phyloP scores from a whole-genome alignment of 2,888 invertebrate genomes.

The Stenodera caucasica region DNA sequence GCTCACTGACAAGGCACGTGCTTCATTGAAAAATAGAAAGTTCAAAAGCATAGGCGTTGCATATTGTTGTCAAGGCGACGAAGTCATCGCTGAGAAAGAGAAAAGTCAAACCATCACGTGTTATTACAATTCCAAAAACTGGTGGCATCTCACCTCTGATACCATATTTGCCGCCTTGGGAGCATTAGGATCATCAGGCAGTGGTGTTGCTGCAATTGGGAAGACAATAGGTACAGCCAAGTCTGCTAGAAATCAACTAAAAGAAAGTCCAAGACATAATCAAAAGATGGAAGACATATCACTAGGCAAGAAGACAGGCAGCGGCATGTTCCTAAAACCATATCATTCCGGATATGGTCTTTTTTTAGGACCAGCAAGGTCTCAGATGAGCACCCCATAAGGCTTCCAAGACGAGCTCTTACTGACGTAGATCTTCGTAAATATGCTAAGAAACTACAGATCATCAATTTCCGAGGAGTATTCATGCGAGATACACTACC shows the following conservation, averaged over 20 bases:
- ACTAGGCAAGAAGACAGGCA: constrained; percentile 32
- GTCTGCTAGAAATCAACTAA: constrained; percentile 41
- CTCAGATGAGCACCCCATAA: constrained; percentile 29
- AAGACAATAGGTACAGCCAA: constrained; percentile 47
- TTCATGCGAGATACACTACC: constrained; percentile 51
- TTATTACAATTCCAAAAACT: constrained; percentile 45
- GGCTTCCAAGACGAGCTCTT: constrained; percentile 39
- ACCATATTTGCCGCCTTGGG: constrained; percentile 48
- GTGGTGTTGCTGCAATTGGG: constrained; percentile 47
- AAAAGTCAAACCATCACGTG: constrained; percentile 26
- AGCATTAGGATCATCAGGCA: constrained; percentile 46
- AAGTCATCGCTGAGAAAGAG: too few relatives aligned
- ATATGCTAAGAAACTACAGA: constrained; percentile 32
- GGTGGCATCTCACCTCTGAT: constrained; percentile 46
- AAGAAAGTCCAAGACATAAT: constrained; percentile 47
- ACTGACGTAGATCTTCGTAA: constrained; percentile 41
- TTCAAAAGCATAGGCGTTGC: constrained; percentile 24
- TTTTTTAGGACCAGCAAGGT: constrained; percentile 22
- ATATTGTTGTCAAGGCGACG: constrained; percentile 27
- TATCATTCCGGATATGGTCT: constrained; percentile 31
- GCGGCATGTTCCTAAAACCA: constrained; percentile 43
- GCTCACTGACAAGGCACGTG: too few relatives aligned
- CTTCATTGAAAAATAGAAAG: too few relatives aligned
- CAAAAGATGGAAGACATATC: constrained; percentile 48
- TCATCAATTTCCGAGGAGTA: constrained; percentile 45